Evolutionary conservation across 2,888 invertebrate genomes (phyloP).

Genomic region (Perizoma flavofasciatum): DNA sequence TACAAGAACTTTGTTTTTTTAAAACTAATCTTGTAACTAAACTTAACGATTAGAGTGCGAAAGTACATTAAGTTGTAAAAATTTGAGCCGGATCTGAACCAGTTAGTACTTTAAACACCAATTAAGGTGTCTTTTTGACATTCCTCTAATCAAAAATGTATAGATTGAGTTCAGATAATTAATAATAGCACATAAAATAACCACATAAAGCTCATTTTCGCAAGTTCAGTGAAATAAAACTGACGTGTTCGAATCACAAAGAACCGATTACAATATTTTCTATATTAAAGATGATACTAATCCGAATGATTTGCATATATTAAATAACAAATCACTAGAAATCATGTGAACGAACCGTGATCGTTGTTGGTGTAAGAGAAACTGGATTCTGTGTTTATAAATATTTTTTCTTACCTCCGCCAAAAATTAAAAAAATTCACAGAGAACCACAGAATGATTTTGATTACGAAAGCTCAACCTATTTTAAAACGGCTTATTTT

Average conservation of each 20-base stretch:
- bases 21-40: too few species aligned
- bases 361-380: slow-evolving; percentile 5
- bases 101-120: slow-evolving; percentile 28
- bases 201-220: slow-evolving; percentile 12
- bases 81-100: slow-evolving; percentile 35
- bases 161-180: neutral
- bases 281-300: slow-evolving; percentile 32
- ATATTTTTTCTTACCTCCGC: neutral
- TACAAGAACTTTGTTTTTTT: too few species aligned
- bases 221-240: slow-evolving; percentile 2
- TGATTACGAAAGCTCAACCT: too few species aligned
- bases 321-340: slow-evolving; percentile 33
- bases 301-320: slow-evolving; percentile 36
- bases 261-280: slow-evolving; percentile 36
- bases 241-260: slow-evolving; percentile 16
- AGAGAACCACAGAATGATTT: too few species aligned
- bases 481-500: too few species aligned
- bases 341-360: slow-evolving; percentile 35
- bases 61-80: slow-evolving; percentile 1
- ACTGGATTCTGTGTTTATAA: slow-evolving; percentile 9
- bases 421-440: too few species aligned
- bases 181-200: slow-evolving; percentile 5
- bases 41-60: neutral
- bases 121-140: slow-evolving; percentile 32
- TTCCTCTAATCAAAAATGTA: slow-evolving; percentile 19